Percentiles rank a stretch among this genome's conserved stretches.
These are phyloP conservation scores for Heliocidaris erythrogramma DNA, from an alignment of 35 echinoderm and acorn worm genomes.

Conservation along the genomic window DNA sequence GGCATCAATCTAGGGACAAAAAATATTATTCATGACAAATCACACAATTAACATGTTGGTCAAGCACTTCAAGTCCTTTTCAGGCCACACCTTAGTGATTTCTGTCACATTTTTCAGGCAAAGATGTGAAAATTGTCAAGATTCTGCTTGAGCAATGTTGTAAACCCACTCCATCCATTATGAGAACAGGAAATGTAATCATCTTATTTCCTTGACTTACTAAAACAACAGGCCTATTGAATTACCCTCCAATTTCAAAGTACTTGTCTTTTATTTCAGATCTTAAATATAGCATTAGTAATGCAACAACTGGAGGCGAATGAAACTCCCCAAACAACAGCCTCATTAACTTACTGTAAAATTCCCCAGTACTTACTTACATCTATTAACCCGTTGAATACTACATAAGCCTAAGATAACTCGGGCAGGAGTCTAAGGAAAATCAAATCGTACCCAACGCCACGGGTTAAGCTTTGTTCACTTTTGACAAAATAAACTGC, in stretches of 20 bases:
- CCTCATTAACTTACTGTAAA: not conserved
- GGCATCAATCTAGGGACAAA: too few species aligned
- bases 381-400: not conserved
- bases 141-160: not conserved
- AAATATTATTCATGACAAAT: too few species aligned
- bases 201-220: not conserved
- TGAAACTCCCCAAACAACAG: not conserved
- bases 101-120: not conserved
- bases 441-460: too few species aligned
- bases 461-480: too few species aligned
- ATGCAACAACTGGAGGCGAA: too few species aligned
- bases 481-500: too few species aligned
- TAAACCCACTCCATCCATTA: not conserved
- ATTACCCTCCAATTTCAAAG: not conserved
- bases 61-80: too few species aligned
- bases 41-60: too few species aligned
- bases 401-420: too few species aligned
- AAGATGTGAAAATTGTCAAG: not conserved
- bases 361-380: not conserved
- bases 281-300: too few species aligned
- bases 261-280: not conserved
- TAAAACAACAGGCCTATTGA: not conserved
- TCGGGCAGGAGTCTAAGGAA: too few species aligned
- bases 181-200: not conserved
- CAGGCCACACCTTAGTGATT: not conserved